phyloP scores from a whole-genome alignment of 2,888 invertebrate genomes.

The Boloria euphrosyne region DNA sequence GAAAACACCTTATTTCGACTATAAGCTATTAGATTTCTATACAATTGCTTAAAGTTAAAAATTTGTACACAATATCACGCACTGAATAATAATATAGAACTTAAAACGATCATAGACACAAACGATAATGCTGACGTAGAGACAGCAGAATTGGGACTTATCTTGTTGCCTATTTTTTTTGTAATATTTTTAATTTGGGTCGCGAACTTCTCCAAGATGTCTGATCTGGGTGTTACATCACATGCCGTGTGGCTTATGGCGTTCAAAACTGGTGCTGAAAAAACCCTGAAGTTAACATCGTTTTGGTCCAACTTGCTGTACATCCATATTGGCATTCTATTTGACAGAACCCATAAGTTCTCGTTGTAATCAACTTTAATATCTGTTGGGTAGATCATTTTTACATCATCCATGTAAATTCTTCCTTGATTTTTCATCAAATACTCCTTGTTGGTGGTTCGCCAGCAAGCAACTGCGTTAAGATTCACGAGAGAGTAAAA shows the following conservation, averaged over 20 bases:
- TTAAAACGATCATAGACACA: constrained; percentile 37
- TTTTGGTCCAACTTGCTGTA: constrained; percentile 83
- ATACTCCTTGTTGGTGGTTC: constrained; percentile 85
- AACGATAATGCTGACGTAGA: constrained; percentile 48
- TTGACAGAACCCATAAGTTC: constrained; percentile 88
- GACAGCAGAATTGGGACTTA: constrained; percentile 53
- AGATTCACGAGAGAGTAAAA: constrained; percentile 89
- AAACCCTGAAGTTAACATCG: constrained; percentile 87
- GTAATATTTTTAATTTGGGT: constrained; percentile 76
- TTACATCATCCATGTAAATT: constrained; percentile 86
- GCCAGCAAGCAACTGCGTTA: constrained; percentile 91
- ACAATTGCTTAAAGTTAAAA: constrained; percentile 1
- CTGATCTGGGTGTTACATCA: constrained; percentile 82
- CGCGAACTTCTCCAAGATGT: constrained; percentile 79
- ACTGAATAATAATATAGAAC: constrained; percentile 21
- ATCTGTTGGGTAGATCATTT: constrained; percentile 90
- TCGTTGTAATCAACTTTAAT: constrained; percentile 88
- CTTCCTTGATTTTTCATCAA: constrained; percentile 87
- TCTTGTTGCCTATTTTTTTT: constrained; percentile 56
- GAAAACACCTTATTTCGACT: not conserved
- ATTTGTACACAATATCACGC: constrained; percentile 24
- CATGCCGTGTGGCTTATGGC: constrained; percentile 88
- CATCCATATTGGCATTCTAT: constrained; percentile 87
- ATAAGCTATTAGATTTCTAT: constrained; percentile 5
- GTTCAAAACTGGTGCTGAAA: constrained; percentile 85